Evolutionary conservation across 92 coral and sea anemone species (phyloP), one percentile per base, ranked within the genome.

Genomic region (Bergia sp.): DNA sequence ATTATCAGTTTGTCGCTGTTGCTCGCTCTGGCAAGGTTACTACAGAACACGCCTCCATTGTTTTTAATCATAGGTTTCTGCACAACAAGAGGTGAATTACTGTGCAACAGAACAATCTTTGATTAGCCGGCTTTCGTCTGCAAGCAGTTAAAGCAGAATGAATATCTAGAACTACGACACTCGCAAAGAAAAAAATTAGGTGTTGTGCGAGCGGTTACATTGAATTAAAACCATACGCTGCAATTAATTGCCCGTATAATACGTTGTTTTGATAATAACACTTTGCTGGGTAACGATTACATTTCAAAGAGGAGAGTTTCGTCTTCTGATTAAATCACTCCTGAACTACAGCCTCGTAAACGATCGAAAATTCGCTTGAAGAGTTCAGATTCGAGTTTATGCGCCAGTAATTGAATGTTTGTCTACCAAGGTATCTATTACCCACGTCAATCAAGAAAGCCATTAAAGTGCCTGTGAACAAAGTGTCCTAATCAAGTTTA

Each of bases 361-460:
- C 79, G 79, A 84, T 16, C 65, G 66, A 49, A 80, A 39, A 86
- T 85, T 89, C 82, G 94, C 42, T 80, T 86, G 40, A 85, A 61
- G 86, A 85, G 90, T 91, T 91, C 89, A 75, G 75, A 76, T 82
- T 85, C 83, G 77, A 89, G 92, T 91, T 90, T 94, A 78, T 93
- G 91, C 91, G 89, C 88, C 75, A 77, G 85, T 91, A 95, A 95
- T 95, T 94, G 95, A 90, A 92, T 95, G 98, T 93, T 95, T 95
- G 98, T 90, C 82, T 71, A 86, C 81, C 83, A 76, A 84, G 92
- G 96, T 91, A 95, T 94, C 95, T 88, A 94, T 95, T 90, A 92
- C 98, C 82, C 87, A 89, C 90, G 98, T 95, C 98, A 95, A 93
- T 95, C 96, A 93, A 80, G 88, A 87, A 90, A 90, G 75, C 94